phyloP scores from a whole-genome alignment of 2,113 vertebrate species.

The Ursus arctos region DNA sequence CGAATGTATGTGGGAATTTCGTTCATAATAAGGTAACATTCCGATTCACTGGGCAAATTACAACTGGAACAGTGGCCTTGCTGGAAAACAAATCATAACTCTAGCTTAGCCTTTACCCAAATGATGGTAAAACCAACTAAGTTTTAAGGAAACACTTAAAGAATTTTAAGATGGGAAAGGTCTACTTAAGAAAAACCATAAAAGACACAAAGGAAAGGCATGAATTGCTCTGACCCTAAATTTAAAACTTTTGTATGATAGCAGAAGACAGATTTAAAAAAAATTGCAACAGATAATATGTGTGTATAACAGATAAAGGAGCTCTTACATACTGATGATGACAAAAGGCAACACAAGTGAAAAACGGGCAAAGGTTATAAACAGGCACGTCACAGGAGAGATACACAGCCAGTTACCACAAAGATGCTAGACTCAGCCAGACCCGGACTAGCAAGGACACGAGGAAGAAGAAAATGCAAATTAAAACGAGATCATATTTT shows the following conservation, averaged over 20 bases:
- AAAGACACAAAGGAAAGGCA: background rate
- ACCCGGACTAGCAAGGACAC: background rate
- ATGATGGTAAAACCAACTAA: background rate
- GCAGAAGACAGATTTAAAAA: background rate
- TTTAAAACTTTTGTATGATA: background rate
- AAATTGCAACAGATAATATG: background rate
- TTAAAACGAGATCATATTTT: background rate
- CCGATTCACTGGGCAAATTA: background rate
- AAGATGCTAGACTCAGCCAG: background rate
- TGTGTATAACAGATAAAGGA: background rate
- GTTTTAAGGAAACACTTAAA: background rate
- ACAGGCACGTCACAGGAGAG: background rate
- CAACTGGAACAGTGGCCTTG: background rate
- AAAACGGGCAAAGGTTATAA: background rate
- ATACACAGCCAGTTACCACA: background rate
- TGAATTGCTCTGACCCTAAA: background rate
- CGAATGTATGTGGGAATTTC: background rate
- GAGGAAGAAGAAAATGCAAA: slow-evolving; percentile 13
- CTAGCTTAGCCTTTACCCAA: background rate
- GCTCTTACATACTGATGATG: background rate
- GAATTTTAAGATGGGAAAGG: background rate
- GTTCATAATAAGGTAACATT: background rate
- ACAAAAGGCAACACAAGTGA: background rate
- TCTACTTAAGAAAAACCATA: slow-evolving; percentile 1
- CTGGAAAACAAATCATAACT: slow-evolving; percentile 14